phyloP scores from a whole-genome alignment of 2,113 vertebrate species.

The Etheostoma spectabile region DNA sequence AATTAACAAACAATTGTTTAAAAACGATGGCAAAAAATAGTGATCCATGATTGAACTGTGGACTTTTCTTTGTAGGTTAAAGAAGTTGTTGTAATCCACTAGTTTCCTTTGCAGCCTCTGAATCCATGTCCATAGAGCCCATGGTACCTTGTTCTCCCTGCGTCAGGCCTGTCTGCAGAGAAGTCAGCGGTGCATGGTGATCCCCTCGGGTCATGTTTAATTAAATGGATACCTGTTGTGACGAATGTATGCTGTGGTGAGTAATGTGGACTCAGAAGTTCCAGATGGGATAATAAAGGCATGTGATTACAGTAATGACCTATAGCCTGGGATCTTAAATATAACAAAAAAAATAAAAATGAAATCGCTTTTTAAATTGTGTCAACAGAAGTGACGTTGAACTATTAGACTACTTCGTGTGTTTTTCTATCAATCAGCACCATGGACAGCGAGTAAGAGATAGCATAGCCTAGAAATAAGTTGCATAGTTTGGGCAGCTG shows the following conservation, averaged over 20 bases:
- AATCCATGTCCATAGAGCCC: neutral
- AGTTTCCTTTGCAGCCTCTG: constrained; percentile 18
- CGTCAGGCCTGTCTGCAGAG: constrained; percentile 40
- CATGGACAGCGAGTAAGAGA: constrained; percentile 75
- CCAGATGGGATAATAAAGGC: constrained; percentile 3
- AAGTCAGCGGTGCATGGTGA: constrained; percentile 62
- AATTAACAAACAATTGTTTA: neutral
- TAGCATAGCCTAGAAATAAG: neutral
- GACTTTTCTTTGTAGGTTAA: neutral
- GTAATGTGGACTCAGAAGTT: constrained; percentile 33
- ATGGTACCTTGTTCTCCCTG: neutral
- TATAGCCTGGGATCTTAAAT: neutral
- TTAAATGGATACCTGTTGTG: constrained; percentile 66
- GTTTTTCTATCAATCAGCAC: constrained; percentile 67
- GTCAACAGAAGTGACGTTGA: neutral
- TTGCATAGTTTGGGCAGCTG: neutral
- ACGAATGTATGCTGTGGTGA: constrained; percentile 46
- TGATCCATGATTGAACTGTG: neutral
- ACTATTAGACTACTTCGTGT: neutral
- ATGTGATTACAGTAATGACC: neutral
- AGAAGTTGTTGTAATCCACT: constrained; percentile 6
- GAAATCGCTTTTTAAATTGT: neutral
- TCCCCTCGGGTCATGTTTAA: constrained; percentile 79
- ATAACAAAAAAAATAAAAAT: neutral
- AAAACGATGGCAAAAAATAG: neutral